Conservation (phyloP, 2,888 invertebrate species). For the Eubasilissa splendida region DNA sequence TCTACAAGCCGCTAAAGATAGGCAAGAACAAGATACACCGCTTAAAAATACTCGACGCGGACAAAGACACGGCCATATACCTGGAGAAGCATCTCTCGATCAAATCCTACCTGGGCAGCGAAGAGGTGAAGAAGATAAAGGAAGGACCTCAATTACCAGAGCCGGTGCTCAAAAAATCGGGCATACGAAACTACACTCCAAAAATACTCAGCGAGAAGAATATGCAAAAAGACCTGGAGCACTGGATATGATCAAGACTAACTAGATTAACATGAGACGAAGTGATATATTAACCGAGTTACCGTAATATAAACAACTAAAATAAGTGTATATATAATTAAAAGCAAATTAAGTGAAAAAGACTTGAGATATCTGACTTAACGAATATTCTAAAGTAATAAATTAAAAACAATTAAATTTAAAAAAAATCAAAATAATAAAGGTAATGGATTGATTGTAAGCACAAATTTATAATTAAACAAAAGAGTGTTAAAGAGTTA, state of each 20-base stretch:
- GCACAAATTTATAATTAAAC: too few relatives aligned
- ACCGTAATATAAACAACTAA: slow-evolving; percentile 14
- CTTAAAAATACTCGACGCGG: slow-evolving; percentile 66
- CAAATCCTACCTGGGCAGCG: slow-evolving; percentile 71
- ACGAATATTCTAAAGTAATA: neutral
- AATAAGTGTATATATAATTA: neutral
- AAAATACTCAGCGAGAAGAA: slow-evolving; percentile 77
- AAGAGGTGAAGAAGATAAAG: slow-evolving; percentile 68
- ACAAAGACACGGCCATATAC: slow-evolving; percentile 66
- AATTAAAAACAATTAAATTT: too few relatives aligned
- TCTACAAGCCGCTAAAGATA: slow-evolving; percentile 71
- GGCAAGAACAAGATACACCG: slow-evolving; percentile 70
- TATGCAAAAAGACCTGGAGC: slow-evolving; percentile 72
- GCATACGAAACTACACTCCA: slow-evolving; percentile 82
- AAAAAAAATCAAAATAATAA: too few relatives aligned
- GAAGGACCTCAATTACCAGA: slow-evolving; percentile 60
- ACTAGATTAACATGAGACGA: neutral
- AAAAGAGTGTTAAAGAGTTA: too few relatives aligned
- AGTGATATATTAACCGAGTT: slow-evolving; percentile 20
- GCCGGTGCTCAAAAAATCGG: slow-evolving; percentile 69
- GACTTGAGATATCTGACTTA: too few relatives aligned
- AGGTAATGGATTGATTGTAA: too few relatives aligned
- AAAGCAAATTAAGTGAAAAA: too few relatives aligned
- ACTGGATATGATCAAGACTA: slow-evolving; percentile 74
- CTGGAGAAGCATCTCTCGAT: slow-evolving; percentile 72